Percentiles rank a stretch among this genome's conserved stretches.
Conservation (phyloP, 2,797 vertebrate species). For the Pachyuromys duprasi region DNA sequence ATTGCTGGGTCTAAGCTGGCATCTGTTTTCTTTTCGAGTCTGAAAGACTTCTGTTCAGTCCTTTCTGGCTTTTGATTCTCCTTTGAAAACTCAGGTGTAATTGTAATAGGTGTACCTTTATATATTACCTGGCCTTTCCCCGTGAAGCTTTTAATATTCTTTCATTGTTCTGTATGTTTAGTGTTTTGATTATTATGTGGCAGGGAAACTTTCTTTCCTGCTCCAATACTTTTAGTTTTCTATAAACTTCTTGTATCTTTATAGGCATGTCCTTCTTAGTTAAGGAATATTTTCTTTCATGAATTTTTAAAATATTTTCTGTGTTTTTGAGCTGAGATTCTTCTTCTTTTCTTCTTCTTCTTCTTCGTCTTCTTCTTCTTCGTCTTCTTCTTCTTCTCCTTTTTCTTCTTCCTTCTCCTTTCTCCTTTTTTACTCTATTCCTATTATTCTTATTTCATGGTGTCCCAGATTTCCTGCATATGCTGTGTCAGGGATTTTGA, state of each 20-base stretch:
- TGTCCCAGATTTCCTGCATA: not conserved
- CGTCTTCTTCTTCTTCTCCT: not conserved
- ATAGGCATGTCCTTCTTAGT: not conserved
- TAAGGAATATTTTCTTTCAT: not conserved
- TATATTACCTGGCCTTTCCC: not conserved
- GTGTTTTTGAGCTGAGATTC: not conserved
- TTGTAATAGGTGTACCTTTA: not conserved
- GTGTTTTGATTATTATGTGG: not conserved
- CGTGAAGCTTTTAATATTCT: not conserved
- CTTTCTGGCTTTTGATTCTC: not conserved
- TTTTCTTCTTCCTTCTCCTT: not conserved
- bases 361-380: no score
- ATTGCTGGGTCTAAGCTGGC: not conserved
- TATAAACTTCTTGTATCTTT: not conserved
- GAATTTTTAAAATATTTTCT: not conserved
- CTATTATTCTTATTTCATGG: not conserved
- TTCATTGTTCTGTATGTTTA: not conserved
- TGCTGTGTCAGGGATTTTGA: not conserved
- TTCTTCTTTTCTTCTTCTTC: no score
- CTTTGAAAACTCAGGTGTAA: not conserved
- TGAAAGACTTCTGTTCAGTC: not conserved
- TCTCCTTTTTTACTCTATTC: not conserved
- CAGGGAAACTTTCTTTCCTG: not conserved
- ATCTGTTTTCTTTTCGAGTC: not conserved
- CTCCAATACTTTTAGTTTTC: not conserved